Base-by-base conservation (phyloP, 2,888 invertebrate species). In the Ethmia dodecea region DNA sequence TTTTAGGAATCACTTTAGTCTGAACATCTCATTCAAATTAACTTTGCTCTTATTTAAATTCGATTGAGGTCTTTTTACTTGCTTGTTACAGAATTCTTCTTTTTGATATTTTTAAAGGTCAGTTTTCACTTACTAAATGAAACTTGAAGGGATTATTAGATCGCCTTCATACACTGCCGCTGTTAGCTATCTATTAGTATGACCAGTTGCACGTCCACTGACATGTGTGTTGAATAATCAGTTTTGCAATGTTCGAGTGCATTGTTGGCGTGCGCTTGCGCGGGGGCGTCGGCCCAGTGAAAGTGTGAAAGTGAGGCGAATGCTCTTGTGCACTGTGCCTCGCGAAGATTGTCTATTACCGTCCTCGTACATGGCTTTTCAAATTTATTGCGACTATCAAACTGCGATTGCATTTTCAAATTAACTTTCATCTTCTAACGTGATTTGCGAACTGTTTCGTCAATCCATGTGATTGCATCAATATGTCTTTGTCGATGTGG, bases 261-360 rank as follows among this genome's bases (percentile, higher is more conserved):
- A 57, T 52, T 51, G 52, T 46, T 52, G 51, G 55, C 56, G 57
- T 58, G 58, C 58, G 57, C 59, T 36, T 39, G 44, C 47, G 57
- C 63, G 73, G 67, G 75, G 77, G 68, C 83, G 84, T 73, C 78
- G 81, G 64, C 78, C 79, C 62, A 84, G 86, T 81, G 84, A 86
- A 86, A 84, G 84, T 84, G 84, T 79, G 84, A 86, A 86, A 86
- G 84, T 84, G 84, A 84, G 69, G 71, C 79, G 75, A 81, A 78
- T 74, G 79, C 71, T 69, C 77, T 57, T 53, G 54, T 47, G 45
- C 33, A 33, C 24, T 24, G 13, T n/a, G 29, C 31, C 13, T 30
- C 11, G 20, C 22, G 38, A 43, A 38, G 33, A 43, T 35, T 42
- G 46, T 47, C 40, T 40, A 43, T 38, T 37, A 42, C 37, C 22